Conservation (phyloP, 1,140 invertebrate species). For the Archivesica marissinica region DNA sequence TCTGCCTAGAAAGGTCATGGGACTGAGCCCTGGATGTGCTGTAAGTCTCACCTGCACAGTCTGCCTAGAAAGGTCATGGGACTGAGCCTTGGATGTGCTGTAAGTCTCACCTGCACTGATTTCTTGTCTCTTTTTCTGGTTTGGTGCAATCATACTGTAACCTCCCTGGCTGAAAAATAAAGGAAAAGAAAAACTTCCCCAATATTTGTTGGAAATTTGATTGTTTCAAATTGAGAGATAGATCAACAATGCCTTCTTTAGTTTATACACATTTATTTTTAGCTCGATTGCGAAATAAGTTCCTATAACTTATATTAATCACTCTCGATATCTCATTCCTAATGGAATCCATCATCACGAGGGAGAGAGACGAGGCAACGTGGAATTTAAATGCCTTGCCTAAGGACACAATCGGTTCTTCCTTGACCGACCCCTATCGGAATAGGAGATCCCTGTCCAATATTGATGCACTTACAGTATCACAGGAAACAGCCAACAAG, state of each 20-base stretch:
- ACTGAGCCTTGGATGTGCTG: no score
- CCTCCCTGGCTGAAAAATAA: constrained; percentile 26
- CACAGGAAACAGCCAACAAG: no score
- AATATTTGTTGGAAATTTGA: background rate
- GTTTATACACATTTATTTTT: no score
- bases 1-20: no score
- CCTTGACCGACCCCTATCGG: background rate
- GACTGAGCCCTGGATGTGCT: no score
- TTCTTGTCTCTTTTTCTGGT: constrained; percentile 16
- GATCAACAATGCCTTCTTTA: background rate
- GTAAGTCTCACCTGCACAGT: no score
- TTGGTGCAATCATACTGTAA: constrained; percentile 14
- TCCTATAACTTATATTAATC: no score
- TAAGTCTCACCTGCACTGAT: background rate
- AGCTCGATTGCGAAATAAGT: no score
- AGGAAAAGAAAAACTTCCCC: background rate
- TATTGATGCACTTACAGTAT: background rate
- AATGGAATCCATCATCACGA: no score
- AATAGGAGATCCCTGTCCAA: background rate
- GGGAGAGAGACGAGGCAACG: background rate
- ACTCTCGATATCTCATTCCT: no score
- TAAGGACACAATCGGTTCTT: background rate
- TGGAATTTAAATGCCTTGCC: no score
- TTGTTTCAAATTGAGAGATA: background rate
- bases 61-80: no score